phyloP scores from a whole-genome alignment of 2,888 invertebrate genomes.

The Cephonodes hylas region DNA sequence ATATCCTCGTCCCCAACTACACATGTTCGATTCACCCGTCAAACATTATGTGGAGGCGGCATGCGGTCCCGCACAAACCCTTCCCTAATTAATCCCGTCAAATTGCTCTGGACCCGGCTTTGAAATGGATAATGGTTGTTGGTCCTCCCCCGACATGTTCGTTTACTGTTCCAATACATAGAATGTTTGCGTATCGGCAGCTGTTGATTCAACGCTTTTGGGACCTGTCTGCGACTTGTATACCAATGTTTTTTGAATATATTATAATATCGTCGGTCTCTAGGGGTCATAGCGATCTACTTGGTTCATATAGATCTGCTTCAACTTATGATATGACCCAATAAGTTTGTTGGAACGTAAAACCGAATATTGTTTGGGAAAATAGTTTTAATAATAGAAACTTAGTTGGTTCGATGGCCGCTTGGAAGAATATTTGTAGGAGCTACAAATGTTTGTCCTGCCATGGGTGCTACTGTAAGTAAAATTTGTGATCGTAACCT shows the following conservation, averaged over 20 bases:
- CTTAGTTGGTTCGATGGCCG: too few relatives aligned
- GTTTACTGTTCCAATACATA: background rate
- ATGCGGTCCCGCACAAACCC: background rate
- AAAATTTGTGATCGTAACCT: too few relatives aligned
- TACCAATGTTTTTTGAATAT: too few relatives aligned
- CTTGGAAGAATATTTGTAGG: too few relatives aligned
- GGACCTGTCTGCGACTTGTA: background rate
- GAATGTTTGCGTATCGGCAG: background rate
- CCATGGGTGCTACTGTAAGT: too few relatives aligned
- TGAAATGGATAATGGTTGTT: slow-evolving; percentile 5
- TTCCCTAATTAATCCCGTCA: slow-evolving; percentile 4
- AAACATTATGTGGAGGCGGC: background rate
- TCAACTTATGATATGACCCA: too few relatives aligned
- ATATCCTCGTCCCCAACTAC: background rate
- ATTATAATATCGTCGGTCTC: background rate
- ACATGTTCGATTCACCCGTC: background rate
- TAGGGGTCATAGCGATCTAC: background rate
- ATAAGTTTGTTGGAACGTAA: too few relatives aligned
- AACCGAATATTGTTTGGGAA: too few relatives aligned
- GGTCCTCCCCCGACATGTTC: background rate
- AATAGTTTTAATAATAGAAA: too few relatives aligned
- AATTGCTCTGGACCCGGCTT: slow-evolving; percentile 2
- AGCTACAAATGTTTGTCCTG: too few relatives aligned
- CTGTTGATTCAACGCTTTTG: background rate
- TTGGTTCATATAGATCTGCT: background rate